phyloP scores from a whole-genome alignment of 2,888 invertebrate genomes.

The Carpatolechia fugitivella region DNA sequence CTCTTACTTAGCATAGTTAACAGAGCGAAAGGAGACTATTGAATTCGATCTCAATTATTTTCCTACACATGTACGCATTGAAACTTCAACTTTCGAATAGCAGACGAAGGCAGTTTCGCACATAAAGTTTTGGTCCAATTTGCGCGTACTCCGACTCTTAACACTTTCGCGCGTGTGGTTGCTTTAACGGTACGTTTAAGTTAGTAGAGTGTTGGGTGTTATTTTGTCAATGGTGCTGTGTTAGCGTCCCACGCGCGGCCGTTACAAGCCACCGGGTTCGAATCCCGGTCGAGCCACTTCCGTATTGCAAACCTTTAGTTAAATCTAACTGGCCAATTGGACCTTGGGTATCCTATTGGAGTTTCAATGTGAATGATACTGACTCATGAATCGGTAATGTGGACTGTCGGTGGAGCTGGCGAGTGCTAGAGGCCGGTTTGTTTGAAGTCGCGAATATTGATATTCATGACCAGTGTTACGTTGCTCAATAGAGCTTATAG shows the following conservation, averaged over 20 bases:
- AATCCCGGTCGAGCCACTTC: slow-evolving; percentile 40
- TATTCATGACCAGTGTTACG: slow-evolving; percentile 3
- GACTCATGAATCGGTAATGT: slow-evolving; percentile 11
- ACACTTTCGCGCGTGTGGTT: slow-evolving; percentile 9
- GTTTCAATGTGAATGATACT: slow-evolving; percentile 11
- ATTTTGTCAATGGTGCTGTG: slow-evolving; percentile 43
- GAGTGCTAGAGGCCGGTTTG: not conserved
- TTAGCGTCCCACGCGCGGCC: slow-evolving; percentile 57
- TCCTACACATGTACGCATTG: slow-evolving; percentile 3
- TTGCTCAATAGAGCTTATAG: slow-evolving; percentile 2
- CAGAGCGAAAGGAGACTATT: not conserved
- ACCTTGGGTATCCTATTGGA: slow-evolving; percentile 13
- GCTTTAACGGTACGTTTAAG: slow-evolving; percentile 8
- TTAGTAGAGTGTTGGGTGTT: slow-evolving; percentile 9
- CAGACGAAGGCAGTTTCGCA: slow-evolving; percentile 5
- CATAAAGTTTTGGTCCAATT: slow-evolving; percentile 14
- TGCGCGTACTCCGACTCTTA: slow-evolving; percentile 6
- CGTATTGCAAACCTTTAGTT: slow-evolving; percentile 27
- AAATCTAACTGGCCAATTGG: slow-evolving; percentile 11
- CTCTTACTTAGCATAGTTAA: not conserved
- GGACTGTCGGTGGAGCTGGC: not conserved
- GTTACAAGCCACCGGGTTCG: slow-evolving; percentile 49
- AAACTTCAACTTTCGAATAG: slow-evolving; percentile 7
- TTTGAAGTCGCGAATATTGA: slow-evolving; percentile 5
- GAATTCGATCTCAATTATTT: slow-evolving; percentile 1